phyloP scores from a whole-genome alignment of 2,113 vertebrate genomes.

The Ellobius talpinus region DNA sequence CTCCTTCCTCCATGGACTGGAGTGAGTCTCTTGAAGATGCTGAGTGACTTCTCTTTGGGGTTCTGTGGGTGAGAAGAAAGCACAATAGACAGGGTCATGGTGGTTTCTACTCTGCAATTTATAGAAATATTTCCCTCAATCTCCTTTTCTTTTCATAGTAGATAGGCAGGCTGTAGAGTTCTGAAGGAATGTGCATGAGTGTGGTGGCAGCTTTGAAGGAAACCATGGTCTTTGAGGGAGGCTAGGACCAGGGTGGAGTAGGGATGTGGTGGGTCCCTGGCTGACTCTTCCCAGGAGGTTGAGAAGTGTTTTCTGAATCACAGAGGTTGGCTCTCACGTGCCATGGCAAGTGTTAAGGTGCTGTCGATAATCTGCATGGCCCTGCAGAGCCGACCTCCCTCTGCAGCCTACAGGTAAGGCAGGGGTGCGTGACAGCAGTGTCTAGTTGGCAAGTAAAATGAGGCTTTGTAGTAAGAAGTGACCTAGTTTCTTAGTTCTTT shows the following conservation, averaged over 20 bases:
- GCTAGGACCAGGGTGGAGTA: background rate
- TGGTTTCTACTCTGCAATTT: background rate
- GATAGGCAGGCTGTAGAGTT: background rate
- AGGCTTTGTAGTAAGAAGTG: background rate
- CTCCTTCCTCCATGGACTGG: background rate
- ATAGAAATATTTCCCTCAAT: background rate
- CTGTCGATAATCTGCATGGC: background rate
- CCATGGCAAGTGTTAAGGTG: background rate
- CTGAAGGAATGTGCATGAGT: background rate
- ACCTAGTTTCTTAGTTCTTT: background rate
- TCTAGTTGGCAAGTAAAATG: background rate
- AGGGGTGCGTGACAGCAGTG: background rate
- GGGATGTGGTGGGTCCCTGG: no score
- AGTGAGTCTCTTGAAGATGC: background rate
- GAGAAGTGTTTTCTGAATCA: slow-evolving; percentile 9
- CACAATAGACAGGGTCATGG: no score
- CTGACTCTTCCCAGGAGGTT: background rate
- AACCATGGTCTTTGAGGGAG: background rate
- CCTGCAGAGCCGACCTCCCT: background rate
- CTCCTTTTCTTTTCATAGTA: background rate
- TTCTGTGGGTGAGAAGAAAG: background rate
- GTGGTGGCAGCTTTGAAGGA: background rate
- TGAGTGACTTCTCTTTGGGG: background rate
- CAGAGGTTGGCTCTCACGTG: background rate
- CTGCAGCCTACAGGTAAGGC: background rate